A percentile compares a stretch with the other conserved stretches of the same genome.
These are phyloP conservation scores for Xylocampa areola DNA, from an alignment of 2,888 invertebrate species.

Conservation along the genomic window DNA sequence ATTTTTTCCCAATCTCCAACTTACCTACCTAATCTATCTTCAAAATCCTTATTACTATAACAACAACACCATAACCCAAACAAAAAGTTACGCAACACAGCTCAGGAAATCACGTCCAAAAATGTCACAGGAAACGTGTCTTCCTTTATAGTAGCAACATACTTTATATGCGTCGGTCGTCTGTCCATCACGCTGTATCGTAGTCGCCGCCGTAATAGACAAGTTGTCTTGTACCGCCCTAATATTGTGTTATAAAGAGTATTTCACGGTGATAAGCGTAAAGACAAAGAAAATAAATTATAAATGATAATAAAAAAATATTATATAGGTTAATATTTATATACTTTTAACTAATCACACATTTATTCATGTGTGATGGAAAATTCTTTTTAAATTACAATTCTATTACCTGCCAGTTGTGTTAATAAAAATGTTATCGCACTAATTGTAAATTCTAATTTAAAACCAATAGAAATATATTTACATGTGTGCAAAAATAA, in stretches of 20 bases:
- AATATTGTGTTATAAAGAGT: slow-evolving; percentile 27
- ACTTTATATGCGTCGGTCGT: slow-evolving; percentile 76
- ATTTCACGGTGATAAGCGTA: slow-evolving; percentile 1
- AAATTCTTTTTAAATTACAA: no score
- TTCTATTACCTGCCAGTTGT: no score
- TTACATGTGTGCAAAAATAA: no score
- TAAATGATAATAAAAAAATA: no score
- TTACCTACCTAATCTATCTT: background rate
- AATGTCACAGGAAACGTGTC: slow-evolving; percentile 77
- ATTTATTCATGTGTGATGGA: no score
- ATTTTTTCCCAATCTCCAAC: no score
- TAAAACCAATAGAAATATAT: no score
- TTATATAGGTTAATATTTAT: no score
- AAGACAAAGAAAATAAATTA: no score
- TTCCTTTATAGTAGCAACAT: slow-evolving; percentile 64
- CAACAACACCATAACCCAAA: slow-evolving; percentile 27
- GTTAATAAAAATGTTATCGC: no score
- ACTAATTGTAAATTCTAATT: no score
- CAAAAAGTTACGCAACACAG: slow-evolving; percentile 53
- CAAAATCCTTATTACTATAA: background rate
- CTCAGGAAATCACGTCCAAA: slow-evolving; percentile 81
- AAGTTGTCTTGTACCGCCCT: slow-evolving; percentile 30
- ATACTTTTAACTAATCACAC: no score
- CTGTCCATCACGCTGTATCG: slow-evolving; percentile 65
- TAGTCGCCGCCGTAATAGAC: slow-evolving; percentile 51